Evolutionary conservation across 2,113 vertebrate genomes (phyloP), one percentile per base, ranked within the genome.

Genomic region (Arothron firmamentum): DNA sequence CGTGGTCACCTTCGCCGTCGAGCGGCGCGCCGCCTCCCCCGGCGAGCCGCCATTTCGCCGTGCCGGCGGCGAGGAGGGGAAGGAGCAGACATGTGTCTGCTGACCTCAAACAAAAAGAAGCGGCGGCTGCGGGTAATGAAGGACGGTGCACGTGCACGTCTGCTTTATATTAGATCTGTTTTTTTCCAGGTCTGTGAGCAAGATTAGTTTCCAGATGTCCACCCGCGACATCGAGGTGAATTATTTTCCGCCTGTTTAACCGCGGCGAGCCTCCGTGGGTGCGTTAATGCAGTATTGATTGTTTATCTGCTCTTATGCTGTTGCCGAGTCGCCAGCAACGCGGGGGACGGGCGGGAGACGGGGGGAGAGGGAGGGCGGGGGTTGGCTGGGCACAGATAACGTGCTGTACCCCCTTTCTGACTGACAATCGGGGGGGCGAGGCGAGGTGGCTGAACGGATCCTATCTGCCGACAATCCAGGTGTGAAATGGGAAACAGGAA

Each of bases 401-500:
- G 23, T 49, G 25, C 61, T 46, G 45, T 72, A 72, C 74, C 74
- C 62, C 62, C 68, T 74, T 76, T 75, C 58, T 59, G 78, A 80
- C 69, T 78, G 77, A 57, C 54, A 65, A 82, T 80, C 80, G 69
- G 62, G 51, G 51, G 57, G 79, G 65, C 71, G 72, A 76, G 67
- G 71, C 49, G 67, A 78, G 58, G 67, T 31, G 46, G 28, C 68
- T 52, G 66, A 75, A 80, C 75, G 45, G 23, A 52, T 81, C 72
- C 78, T 84, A 86, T 82, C 82, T 72, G 74, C 65, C 72, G 53
- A 67, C 54, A 78, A 79, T 60, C 82, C 77, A 73, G 74, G 74
- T 87, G 83, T 88, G 84, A 85, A 84, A 88, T 85, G 67, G 82
- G 79, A 85, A 87, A 87, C 60, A 81, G 75, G 83, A 85, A 76